A percentile compares a stretch with the other conserved stretches of the same genome.
phyloP scores from a whole-genome alignment of 1,140 invertebrate genomes.

The Notospermus geniculatus region DNA sequence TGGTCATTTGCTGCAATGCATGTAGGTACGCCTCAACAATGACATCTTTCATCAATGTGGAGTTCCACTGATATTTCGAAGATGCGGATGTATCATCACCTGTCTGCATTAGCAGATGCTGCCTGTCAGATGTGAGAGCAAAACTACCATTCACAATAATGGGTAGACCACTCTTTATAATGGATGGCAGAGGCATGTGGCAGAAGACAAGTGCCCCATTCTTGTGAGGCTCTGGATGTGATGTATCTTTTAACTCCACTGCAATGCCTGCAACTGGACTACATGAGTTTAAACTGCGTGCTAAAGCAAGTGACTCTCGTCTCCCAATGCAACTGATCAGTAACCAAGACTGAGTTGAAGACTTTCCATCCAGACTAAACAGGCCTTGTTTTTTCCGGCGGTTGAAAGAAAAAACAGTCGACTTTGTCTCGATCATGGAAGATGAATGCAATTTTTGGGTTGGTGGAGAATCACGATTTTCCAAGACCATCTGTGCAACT shows the following conservation, averaged over 20 bases:
- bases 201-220: constrained; percentile 25
- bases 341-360: constrained; percentile 13
- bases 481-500: constrained; percentile 11
- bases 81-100: constrained; percentile 25
- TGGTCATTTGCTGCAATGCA: background rate
- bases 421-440: no score
- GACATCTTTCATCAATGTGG: constrained; percentile 20
- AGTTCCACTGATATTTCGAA: constrained; percentile 20
- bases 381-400: background rate
- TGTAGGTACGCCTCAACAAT: constrained; percentile 14
- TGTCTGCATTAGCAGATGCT: constrained; percentile 19
- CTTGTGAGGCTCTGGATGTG: background rate
- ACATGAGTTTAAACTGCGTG: background rate
- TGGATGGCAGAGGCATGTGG: constrained; percentile 29
- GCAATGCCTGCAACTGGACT: no score
- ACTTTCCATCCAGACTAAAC: constrained; percentile 8
- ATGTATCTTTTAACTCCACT: no score
- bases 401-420: no score
- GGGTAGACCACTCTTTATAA: constrained; percentile 29
- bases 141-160: constrained; percentile 36
- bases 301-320: background rate
- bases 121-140: constrained; percentile 31
- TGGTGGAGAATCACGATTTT: constrained; percentile 18
- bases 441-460: background rate
- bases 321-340: constrained; percentile 5